Evolutionary conservation across 2,113 vertebrate genomes (phyloP).

Genomic region (Lonchura striata): DNA sequence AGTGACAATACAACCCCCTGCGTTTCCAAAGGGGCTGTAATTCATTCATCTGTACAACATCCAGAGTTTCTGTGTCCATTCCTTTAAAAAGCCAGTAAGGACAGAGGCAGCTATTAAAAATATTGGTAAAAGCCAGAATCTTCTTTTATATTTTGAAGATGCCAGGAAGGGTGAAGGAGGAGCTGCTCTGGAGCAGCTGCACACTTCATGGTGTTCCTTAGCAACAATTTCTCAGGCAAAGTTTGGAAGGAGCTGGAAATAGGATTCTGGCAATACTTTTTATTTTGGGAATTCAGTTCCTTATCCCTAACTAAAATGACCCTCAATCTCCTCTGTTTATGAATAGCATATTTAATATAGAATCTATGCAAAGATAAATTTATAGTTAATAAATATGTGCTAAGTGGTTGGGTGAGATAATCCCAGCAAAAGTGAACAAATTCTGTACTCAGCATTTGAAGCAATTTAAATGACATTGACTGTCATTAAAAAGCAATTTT

Average conservation of each 20-base stretch:
- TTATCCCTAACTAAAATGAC: neutral
- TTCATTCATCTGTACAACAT: neutral
- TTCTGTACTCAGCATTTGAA: neutral
- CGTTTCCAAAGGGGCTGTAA: neutral
- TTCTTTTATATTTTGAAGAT: slow-evolving; percentile 57
- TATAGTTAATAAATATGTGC: neutral
- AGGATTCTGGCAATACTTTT: slow-evolving; percentile 28
- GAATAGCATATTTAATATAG: neutral
- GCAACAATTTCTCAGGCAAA: slow-evolving; percentile 73
- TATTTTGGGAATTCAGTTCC: neutral
- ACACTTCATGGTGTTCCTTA: slow-evolving; percentile 69
- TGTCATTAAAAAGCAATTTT: neutral
- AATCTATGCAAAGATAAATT: neutral
- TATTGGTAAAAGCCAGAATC: slow-evolving; percentile 20
- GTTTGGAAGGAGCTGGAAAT: slow-evolving; percentile 17
- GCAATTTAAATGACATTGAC: neutral
- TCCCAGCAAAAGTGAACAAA: neutral
- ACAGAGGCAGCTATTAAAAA: neutral
- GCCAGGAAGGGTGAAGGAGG: slow-evolving; percentile 37
- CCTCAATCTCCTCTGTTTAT: neutral
- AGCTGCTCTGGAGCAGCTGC: slow-evolving; percentile 62
- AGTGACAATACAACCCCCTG: neutral
- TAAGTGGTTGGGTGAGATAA: neutral
- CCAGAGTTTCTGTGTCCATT: neutral
- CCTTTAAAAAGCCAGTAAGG: neutral